A percentile compares a stretch with the other conserved stretches of the same genome.
phyloP scores from a whole-genome alignment of 2,113 vertebrate species.

The Lepisosteus oculatus region DNA sequence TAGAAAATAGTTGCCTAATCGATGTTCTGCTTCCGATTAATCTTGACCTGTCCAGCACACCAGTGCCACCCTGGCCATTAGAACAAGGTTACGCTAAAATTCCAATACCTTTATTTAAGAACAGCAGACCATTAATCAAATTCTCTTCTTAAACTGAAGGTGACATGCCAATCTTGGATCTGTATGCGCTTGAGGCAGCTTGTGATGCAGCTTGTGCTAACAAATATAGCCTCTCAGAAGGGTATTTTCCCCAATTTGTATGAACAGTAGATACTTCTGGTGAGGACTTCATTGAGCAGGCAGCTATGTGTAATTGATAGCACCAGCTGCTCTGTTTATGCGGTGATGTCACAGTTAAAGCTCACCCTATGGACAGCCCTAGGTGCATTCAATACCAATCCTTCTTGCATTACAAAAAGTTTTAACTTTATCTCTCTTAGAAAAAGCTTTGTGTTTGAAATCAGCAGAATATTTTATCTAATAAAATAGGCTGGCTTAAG shows the following conservation, averaged over 20 bases:
- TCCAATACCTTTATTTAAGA: constrained; percentile 30
- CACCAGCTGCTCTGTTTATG: constrained; percentile 21
- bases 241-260: constrained; percentile 21
- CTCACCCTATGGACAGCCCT: neutral
- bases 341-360: neutral
- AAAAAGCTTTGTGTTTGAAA: too few relatives aligned
- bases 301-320: constrained; percentile 31
- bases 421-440: too few relatives aligned
- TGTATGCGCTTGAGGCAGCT: constrained; percentile 22
- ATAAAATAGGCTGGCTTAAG: too few relatives aligned
- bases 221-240: constrained; percentile 38
- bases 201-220: constrained; percentile 31
- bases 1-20: too few relatives aligned
- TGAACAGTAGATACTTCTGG: constrained; percentile 28
- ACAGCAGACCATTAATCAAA: constrained; percentile 34
- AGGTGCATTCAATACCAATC: neutral
- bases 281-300: constrained; percentile 33
- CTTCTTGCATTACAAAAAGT: neutral
- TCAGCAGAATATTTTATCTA: too few relatives aligned
- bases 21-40: too few relatives aligned
- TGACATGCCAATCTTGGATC: constrained; percentile 28
- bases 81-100: constrained; percentile 19
- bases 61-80: constrained; percentile 18
- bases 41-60: constrained; percentile 1
- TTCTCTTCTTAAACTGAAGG: constrained; percentile 29